These are phyloP conservation scores for Vollenhovia emeryi DNA, from an alignment of 1,140 invertebrate species.

Conservation along the genomic window DNA sequence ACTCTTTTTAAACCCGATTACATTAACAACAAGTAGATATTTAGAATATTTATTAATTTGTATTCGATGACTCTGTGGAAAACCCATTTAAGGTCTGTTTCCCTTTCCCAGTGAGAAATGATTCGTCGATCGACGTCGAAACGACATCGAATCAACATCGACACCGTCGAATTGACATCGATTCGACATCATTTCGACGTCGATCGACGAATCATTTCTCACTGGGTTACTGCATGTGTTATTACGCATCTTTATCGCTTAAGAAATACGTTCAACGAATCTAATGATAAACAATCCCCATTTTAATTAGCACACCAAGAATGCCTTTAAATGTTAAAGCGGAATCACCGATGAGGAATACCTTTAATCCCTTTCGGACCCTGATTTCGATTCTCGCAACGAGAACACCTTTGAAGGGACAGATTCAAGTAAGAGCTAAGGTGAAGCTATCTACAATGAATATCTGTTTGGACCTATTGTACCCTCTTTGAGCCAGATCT, in stretches of 20 bases:
- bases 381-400: not conserved
- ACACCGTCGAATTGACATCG: too few relatives aligned
- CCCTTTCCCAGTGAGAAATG: too few relatives aligned
- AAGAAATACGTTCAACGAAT: constrained; percentile 3
- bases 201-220: too few relatives aligned
- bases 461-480: constrained; percentile 10
- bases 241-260: constrained; percentile 7
- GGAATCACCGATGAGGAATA: constrained; percentile 6
- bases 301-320: constrained; percentile 13
- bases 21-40: not conserved
- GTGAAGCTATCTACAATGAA: not conserved
- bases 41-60: constrained; percentile 9
- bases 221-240: constrained; percentile 24
- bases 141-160: too few relatives aligned
- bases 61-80: not conserved
- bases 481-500: not conserved
- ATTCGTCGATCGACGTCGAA: too few relatives aligned
- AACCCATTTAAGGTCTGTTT: not conserved
- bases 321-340: constrained; percentile 20
- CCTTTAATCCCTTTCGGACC: not conserved
- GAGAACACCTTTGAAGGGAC: not conserved
- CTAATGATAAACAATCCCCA: not conserved
- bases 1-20: not conserved
- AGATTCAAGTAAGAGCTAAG: not conserved
- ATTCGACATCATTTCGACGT: too few relatives aligned